Evolutionary conservation across 1,140 invertebrate genomes (phyloP).

Genomic region (Drosophila punjabiensis): DNA sequence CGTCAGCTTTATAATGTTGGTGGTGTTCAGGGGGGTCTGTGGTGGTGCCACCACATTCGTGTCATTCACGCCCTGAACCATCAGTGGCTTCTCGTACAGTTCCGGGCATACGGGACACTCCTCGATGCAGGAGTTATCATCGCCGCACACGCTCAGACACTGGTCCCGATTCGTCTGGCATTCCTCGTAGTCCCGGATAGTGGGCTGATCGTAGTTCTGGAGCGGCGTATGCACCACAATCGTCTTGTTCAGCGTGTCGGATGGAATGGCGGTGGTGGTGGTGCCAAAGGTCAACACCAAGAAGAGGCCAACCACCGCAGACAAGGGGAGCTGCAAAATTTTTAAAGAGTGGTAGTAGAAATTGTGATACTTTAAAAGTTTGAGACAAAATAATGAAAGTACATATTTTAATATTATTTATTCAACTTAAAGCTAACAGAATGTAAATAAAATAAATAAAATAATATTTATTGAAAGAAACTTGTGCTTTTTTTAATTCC

Average conservation of each 20-base stretch:
- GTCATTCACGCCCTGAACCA: conserved; percentile 77
- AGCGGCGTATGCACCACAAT: conserved; percentile 72
- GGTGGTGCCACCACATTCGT: conserved; percentile 45
- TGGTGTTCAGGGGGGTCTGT: conserved; percentile 56
- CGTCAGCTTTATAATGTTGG: conserved; percentile 73
- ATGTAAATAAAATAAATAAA: too few species aligned
- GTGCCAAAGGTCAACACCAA: conserved; percentile 29
- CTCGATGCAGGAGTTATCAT: conserved; percentile 22
- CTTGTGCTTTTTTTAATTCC: too few species aligned
- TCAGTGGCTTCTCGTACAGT: conserved; percentile 58
- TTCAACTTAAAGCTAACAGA: too few species aligned
- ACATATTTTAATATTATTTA: too few species aligned
- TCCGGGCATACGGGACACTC: conserved; percentile 72
- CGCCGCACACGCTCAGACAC: conserved; percentile 47
- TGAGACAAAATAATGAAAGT: too few species aligned
- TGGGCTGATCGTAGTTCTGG: conserved; percentile 72
- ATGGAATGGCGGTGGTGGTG: not conserved
- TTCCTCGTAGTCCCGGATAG: conserved; percentile 67
- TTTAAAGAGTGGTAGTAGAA: too few species aligned
- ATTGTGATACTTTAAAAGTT: too few species aligned
- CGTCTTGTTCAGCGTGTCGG: conserved; percentile 32
- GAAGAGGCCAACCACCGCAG: conserved; percentile 18
- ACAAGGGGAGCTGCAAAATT: not conserved
- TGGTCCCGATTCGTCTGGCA: conserved; percentile 56
- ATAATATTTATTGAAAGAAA: too few species aligned